Evolutionary conservation across 2,113 vertebrate species (phyloP).

Genomic region (Climacteris rufus): DNA sequence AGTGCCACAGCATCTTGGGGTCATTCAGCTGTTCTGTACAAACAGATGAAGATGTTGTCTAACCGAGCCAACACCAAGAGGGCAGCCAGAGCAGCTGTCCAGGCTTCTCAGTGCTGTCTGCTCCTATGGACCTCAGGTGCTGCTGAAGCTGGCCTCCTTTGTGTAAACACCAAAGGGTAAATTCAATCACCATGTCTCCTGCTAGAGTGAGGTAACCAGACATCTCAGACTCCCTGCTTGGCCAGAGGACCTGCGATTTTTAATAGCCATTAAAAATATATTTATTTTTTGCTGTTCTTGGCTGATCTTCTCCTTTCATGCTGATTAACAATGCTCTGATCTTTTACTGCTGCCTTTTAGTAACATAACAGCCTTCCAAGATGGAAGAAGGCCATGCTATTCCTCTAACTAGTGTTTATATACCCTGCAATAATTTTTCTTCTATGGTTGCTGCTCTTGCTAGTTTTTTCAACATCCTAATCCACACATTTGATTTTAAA

Average conservation of each 20-base stretch:
- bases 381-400: constrained; percentile 31
- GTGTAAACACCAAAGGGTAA: neutral
- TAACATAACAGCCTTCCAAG: constrained; percentile 38
- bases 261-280: constrained; percentile 46
- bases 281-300: constrained; percentile 47
- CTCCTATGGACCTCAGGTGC: neutral
- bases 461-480: neutral
- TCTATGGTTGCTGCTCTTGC: neutral
- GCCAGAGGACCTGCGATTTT: constrained; percentile 18
- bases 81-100: neutral
- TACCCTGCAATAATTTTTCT: constrained; percentile 38
- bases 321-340: constrained; percentile 51
- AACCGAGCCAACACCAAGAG: neutral
- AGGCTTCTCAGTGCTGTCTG: neutral
- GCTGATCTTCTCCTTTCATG: constrained; percentile 40
- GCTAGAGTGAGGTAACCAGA: constrained; percentile 39
- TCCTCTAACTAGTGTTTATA: constrained; percentile 38
- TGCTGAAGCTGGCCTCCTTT: neutral
- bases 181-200: neutral
- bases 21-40: neutral
- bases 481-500: constrained; percentile 13
- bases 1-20: neutral
- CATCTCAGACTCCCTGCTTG: constrained; percentile 4
- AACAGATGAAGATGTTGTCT: neutral
- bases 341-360: constrained; percentile 50